Percentiles rank a stretch among this genome's conserved stretches.
phyloP scores from a whole-genome alignment of 2,888 invertebrate species.

The Idaea biselata region DNA sequence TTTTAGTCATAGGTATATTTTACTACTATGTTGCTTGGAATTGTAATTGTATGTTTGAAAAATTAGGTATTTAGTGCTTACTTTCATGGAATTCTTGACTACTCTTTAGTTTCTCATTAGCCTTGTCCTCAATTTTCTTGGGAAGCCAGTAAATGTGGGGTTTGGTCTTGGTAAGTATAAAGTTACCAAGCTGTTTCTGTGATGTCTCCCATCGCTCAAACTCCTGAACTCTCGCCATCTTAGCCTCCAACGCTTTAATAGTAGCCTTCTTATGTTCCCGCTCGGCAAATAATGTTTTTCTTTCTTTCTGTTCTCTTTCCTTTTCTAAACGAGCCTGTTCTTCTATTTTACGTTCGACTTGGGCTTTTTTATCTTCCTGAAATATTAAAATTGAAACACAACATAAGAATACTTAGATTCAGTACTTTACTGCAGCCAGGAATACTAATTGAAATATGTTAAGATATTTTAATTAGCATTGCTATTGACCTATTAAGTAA shows the following conservation, averaged over 20 bases:
- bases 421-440: neutral
- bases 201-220: conserved; percentile 91
- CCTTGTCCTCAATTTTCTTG: conserved; percentile 86
- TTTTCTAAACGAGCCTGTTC: conserved; percentile 93
- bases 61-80: conserved; percentile 54
- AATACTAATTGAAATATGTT: neutral
- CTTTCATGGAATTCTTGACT: conserved; percentile 84
- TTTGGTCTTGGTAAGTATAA: conserved; percentile 92
- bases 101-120: conserved; percentile 83
- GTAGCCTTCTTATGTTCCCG: conserved; percentile 93
- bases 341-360: conserved; percentile 96
- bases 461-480: neutral
- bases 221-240: conserved; percentile 92
- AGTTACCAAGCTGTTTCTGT: conserved; percentile 88
- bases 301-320: conserved; percentile 89
- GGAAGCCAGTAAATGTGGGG: conserved; percentile 95
- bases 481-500: neutral
- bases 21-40: neutral
- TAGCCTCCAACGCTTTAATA: conserved; percentile 93
- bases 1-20: neutral
- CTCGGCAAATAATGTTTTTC: conserved; percentile 91
- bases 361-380: conserved; percentile 80
- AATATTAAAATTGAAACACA: conserved; percentile 5
- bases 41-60: neutral
- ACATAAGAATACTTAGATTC: conserved; percentile 1